phyloP scores from a whole-genome alignment of 2,888 invertebrate genomes.

The Helicoverpa assulta region DNA sequence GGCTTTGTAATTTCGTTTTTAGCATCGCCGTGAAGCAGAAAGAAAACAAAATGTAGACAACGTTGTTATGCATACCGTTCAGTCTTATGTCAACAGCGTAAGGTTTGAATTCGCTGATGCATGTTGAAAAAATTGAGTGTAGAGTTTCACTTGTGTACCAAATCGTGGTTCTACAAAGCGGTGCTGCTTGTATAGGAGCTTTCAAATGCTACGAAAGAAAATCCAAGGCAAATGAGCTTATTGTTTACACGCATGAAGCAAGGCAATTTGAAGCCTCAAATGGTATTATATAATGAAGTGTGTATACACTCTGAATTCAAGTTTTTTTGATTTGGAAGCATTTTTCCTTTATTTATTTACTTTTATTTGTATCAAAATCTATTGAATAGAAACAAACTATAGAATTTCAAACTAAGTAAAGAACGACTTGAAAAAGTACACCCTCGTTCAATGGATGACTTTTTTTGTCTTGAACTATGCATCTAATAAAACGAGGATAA shows the following conservation, averaged over 20 bases:
- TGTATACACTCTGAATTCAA: slow-evolving; percentile 2
- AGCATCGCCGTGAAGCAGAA: slow-evolving; percentile 64
- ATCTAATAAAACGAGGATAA: slow-evolving; percentile 59
- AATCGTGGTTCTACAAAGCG: slow-evolving; percentile 64
- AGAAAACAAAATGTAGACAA: slow-evolving; percentile 61
- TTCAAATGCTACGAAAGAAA: slow-evolving; percentile 64
- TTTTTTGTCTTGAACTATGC: slow-evolving; percentile 49
- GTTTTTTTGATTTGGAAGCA: slow-evolving; percentile 14
- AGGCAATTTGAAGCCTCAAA: slow-evolving; percentile 28
- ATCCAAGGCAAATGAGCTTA: slow-evolving; percentile 63
- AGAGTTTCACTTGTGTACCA: slow-evolving; percentile 58
- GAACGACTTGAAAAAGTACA: slow-evolving; percentile 14
- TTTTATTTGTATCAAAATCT: not conserved
- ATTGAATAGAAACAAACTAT: not conserved
- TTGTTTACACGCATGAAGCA: slow-evolving; percentile 53
- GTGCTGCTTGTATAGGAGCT: slow-evolving; percentile 59
- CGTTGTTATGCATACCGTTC: slow-evolving; percentile 5
- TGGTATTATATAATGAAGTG: slow-evolving; percentile 22
- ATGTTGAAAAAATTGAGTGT: slow-evolving; percentile 12
- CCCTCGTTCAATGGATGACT: slow-evolving; percentile 19
- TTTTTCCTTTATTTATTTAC: slow-evolving; percentile 8
- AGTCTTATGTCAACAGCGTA: slow-evolving; percentile 37
- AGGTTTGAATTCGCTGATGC: slow-evolving; percentile 49
- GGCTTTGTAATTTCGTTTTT: slow-evolving; percentile 64
- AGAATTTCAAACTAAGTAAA: not conserved